Percentiles rank a stretch among this genome's conserved stretches.
Conservation (phyloP, 2,888 invertebrate genomes). For the Tribolium freemani region DNA sequence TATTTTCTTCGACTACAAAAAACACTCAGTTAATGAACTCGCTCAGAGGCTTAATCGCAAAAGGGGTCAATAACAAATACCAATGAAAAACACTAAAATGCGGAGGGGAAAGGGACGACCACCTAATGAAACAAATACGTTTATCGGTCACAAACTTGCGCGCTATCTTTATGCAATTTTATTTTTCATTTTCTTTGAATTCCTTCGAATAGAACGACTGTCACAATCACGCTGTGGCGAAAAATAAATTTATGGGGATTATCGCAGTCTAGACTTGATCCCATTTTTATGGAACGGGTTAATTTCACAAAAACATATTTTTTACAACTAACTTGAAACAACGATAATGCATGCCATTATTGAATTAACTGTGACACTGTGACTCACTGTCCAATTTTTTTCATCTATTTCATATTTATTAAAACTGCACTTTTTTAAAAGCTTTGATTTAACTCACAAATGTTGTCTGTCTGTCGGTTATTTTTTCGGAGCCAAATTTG, state of each 20-base stretch:
- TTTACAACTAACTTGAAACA: too few species aligned
- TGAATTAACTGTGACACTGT: too few species aligned
- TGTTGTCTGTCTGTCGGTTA: too few species aligned
- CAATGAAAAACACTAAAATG: conserved; percentile 56
- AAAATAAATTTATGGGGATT: conserved; percentile 25
- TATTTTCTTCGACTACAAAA: conserved; percentile 56
- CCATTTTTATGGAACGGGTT: conserved; percentile 24
- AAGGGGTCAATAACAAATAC: conserved; percentile 64
- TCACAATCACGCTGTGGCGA: neutral
- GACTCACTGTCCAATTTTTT: too few species aligned
- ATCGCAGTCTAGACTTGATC: conserved; percentile 33
- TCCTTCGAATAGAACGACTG: neutral
- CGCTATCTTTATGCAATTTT: conserved; percentile 36
- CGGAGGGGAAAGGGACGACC: neutral
- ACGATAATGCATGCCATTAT: too few species aligned
- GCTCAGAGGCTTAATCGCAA: conserved; percentile 58
- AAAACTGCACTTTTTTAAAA: too few species aligned
- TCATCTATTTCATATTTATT: too few species aligned
- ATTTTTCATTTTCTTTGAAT: conserved; percentile 26
- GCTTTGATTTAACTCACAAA: too few species aligned
- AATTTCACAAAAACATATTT: neutral
- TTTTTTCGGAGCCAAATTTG: too few species aligned
- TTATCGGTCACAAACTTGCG: conserved; percentile 65
- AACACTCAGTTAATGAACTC: conserved; percentile 63
- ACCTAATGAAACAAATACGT: conserved; percentile 60